phyloP scores from a whole-genome alignment of 64 coral and sea anemone species.

The Actinia equina region DNA sequence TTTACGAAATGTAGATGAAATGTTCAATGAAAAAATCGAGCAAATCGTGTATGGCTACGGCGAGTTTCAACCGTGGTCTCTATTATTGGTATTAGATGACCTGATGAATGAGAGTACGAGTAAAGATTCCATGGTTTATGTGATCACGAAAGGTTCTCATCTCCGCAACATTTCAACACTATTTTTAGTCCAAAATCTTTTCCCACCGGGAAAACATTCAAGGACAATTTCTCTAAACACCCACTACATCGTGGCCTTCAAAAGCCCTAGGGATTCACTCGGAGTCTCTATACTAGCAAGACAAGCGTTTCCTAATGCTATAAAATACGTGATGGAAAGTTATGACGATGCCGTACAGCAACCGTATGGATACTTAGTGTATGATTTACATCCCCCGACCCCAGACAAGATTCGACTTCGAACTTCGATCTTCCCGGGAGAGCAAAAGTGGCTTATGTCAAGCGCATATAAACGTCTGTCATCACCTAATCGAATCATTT shows the following conservation, averaged over 20 bases:
- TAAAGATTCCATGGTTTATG: not conserved
- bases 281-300: conserved; percentile 7
- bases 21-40: not conserved
- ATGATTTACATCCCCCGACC: too few species aligned
- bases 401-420: too few species aligned
- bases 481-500: too few species aligned
- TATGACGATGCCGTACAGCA: too few species aligned
- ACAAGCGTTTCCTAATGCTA: too few species aligned
- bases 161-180: not conserved
- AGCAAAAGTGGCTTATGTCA: too few species aligned
- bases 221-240: conserved; percentile 10
- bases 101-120: conserved; percentile 1
- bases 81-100: conserved; percentile 10
- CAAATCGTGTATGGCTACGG: conserved; percentile 16
- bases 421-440: too few species aligned
- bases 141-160: conserved; percentile 17
- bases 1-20: not conserved
- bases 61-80: not conserved
- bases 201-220: conserved; percentile 13
- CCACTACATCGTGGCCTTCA: not conserved
- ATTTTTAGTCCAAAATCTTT: conserved; percentile 12
- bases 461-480: too few species aligned
- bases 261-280: conserved; percentile 10
- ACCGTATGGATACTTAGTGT: too few species aligned
- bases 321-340: too few species aligned